phyloP scores from a whole-genome alignment of 2,888 invertebrate species.

The Ormyrus nitidulus region DNA sequence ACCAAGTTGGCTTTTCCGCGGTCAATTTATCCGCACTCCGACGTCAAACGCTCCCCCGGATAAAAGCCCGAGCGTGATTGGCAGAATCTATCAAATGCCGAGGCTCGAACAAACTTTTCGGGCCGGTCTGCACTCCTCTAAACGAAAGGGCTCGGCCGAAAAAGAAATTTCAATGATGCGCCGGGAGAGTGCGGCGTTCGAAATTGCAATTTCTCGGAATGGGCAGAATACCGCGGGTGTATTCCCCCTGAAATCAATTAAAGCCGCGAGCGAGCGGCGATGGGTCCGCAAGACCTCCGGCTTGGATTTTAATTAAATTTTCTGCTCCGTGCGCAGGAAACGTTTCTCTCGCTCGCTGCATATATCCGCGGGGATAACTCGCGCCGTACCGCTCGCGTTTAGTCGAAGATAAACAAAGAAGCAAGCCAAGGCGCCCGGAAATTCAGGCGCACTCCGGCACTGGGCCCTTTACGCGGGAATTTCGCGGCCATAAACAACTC shows the following conservation, averaged over 20 bases:
- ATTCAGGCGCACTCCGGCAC: constrained; percentile 6
- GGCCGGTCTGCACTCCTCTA: neutral
- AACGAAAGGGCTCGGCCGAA: neutral
- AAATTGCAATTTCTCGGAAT: constrained; percentile 22
- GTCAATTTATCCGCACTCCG: constrained; percentile 41
- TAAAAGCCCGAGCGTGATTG: constrained; percentile 32
- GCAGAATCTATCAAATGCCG: constrained; percentile 34
- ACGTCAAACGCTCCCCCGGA: constrained; percentile 8
- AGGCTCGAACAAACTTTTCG: neutral
- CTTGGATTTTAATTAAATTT: constrained; percentile 50
- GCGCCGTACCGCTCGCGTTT: neutral
- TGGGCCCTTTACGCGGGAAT: constrained; percentile 50
- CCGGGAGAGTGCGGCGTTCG: neutral
- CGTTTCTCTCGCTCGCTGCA: constrained; percentile 7
- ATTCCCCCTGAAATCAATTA: constrained; percentile 42
- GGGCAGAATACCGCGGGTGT: constrained; percentile 9
- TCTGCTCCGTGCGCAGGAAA: neutral
- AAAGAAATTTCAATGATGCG: neutral
- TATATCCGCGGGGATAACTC: constrained; percentile 12
- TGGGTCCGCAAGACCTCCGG: neutral
- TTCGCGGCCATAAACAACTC: constrained; percentile 62
- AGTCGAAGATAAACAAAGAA: constrained; percentile 44
- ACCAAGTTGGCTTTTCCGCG: constrained; percentile 31
- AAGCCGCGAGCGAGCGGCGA: neutral
- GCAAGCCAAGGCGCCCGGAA: constrained; percentile 11